Evolutionary conservation across 2,797 vertebrate species (phyloP), one percentile per base, ranked within the genome.

Genomic region (Otus scops): DNA sequence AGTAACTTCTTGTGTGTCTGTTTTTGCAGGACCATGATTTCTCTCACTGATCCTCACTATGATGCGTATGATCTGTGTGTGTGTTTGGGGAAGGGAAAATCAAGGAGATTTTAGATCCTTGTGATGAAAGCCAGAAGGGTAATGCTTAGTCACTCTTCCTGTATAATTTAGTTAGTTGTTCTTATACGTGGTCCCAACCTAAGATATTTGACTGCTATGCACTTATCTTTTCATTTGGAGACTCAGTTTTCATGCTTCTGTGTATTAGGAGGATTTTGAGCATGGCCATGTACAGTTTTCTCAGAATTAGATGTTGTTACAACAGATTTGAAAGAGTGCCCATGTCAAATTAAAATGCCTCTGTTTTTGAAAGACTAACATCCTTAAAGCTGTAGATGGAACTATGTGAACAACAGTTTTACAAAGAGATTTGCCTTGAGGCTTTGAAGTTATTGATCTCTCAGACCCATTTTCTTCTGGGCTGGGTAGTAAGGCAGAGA

Each of bases 141-240:
- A 36, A 39, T 1, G 3, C 13, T 3, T 22, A 32, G 45, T 81
- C 23, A 13, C 11, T 56, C 3, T 19, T 68, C 8, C 13, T 67
- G 2, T 39, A 2, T n/a, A 15, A 67, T 87, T 81, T 43, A 12
- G 4, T 36, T 26, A 9, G 7, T 67, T 59, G 4, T 80, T 94
- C 12, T 10, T 63, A 1, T 27, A 26, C 0, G 2, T 47, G 38
- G 56, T 51, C 60, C 32, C 30, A 56, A 0, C 0, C 1, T 17
- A n/a, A 53, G 30, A 8, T 26, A 14, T 21, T 43, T 77, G 27
- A n/a, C 23, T 57, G 4, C 10, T 0, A 0, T 30, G 11, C 14
- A 10, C 5, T 78, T 23, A 2, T 4, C 27, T 48, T 48, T 57
- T 69, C 16, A 16, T 75, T 61, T 96, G 41, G 38, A 85, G 32